Base-by-base conservation (phyloP, 1,140 invertebrate species). In the Aplysia californica region DNA sequence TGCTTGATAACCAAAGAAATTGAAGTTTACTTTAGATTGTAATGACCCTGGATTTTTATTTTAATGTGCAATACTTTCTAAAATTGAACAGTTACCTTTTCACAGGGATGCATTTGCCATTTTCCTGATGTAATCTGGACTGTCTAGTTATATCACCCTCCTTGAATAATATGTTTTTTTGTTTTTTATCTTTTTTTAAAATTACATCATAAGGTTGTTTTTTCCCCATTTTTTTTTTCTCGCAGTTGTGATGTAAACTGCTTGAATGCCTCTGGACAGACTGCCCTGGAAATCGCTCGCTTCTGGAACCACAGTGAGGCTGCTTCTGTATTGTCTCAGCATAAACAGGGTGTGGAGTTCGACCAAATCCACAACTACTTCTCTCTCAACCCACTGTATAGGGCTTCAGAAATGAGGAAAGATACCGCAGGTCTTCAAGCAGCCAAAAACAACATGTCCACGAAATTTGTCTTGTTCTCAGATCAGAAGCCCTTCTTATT, bases 231-330 rank as follows among this genome's bases (percentile, higher is more conserved):
- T n/a, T n/a, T n/a, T n/a, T n/a, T n/a, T n/a, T 61, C 35, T 78
- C 80, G 33, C 76, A 88, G 87, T 21, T 83, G 80, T 84, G 84
- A 87, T 79, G 75, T 81, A 2, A 80, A 81, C 71, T 65, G 82
- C 18, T 77, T 84, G 21, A 89, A 88, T 73, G 81, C 83, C 33
- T 84, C 84, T 26, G 88, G 87, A 18, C 88, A 89, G 66, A 86
- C 86, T 33, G 87, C 88, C 15, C 65, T 82, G 59, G 87, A 88
- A 56, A 87, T 89, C 39, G 87, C 87, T n/a, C 39, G 80, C 20
- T 87, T 89, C 75, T 88, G 88, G 87, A 86, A 86, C 67, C 84
- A 87, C 59, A 26, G 72, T 33, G 81, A 84, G 38, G 74, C 82
- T 29, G 76, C 79, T 15, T 65, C 75, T 3, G 18, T 83, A 15